Evolutionary conservation across 2,888 invertebrate genomes (phyloP).

Genomic region (Netelia fuscicornis): DNA sequence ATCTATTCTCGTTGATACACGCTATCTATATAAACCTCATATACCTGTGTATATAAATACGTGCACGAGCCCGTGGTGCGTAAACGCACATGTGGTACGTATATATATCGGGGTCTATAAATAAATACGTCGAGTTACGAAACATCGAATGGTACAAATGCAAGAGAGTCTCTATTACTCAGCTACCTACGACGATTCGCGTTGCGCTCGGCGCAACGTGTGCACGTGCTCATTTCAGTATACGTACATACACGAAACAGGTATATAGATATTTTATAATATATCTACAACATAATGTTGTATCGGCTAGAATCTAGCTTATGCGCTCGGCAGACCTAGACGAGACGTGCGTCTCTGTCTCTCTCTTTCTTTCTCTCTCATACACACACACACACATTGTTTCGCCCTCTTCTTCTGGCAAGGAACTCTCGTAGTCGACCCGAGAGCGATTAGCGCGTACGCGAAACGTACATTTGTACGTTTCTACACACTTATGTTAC

Average conservation of each 20-base stretch:
- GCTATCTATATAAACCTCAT: not conserved
- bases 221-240: conserved; percentile 44
- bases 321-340: conserved; percentile 40
- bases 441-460: conserved; percentile 61
- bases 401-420: not conserved
- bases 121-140: conserved; percentile 67
- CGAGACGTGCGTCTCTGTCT: conserved; percentile 13
- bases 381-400: too few relatives aligned
- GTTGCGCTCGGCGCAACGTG: conserved; percentile 30
- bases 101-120: conserved; percentile 60
- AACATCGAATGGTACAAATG: conserved; percentile 63
- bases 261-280: conserved; percentile 7
- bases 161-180: conserved; percentile 62
- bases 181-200: conserved; percentile 67
- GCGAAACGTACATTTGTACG: conserved; percentile 51
- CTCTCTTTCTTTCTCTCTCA: not conserved
- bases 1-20: too few relatives aligned
- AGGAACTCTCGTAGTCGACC: conserved; percentile 6
- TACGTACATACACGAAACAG: not conserved
- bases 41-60: not conserved
- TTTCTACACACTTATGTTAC: not conserved
- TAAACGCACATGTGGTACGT: conserved; percentile 7
- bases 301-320: conserved; percentile 43
- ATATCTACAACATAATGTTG: conserved; percentile 45
- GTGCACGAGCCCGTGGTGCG: not conserved